These are phyloP conservation scores for Axis porcinus DNA, from an alignment of 2,113 vertebrate species.

Conservation along the genomic window DNA sequence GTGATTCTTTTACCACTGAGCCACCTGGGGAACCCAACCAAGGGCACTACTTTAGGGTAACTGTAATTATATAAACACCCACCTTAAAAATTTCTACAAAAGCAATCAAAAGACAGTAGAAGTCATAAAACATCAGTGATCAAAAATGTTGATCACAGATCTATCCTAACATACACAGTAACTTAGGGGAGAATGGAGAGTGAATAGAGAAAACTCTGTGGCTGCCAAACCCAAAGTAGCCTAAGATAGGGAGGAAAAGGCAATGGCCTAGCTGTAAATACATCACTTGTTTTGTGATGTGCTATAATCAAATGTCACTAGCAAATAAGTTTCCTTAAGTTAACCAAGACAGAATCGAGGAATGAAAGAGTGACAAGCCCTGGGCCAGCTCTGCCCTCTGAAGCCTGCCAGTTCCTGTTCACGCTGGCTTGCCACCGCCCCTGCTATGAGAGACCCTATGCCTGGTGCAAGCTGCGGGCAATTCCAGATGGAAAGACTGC, in stretches of 20 bases:
- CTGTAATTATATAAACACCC: background rate
- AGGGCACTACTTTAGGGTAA: background rate
- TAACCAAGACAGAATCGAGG: slow-evolving; percentile 21
- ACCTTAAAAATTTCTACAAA: background rate
- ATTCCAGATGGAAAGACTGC: slow-evolving; percentile 59
- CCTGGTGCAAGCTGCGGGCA: background rate
- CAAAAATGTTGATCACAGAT: background rate
- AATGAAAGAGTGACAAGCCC: slow-evolving; percentile 39
- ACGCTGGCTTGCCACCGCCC: background rate
- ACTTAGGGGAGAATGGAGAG: background rate
- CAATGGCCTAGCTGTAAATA: background rate
- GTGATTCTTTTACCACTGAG: background rate
- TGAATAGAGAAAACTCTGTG: background rate
- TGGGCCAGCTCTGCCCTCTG: slow-evolving; percentile 50
- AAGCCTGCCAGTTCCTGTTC: slow-evolving; percentile 41
- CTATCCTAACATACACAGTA: too few relatives aligned
- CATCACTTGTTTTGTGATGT: slow-evolving; percentile 10
- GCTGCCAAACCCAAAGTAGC: background rate
- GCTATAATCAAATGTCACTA: slow-evolving; percentile 53
- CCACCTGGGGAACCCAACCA: background rate
- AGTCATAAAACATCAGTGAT: background rate
- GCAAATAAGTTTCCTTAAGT: slow-evolving; percentile 44
- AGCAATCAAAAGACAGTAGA: background rate
- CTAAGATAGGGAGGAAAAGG: background rate
- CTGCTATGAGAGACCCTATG: background rate